Conservation (phyloP, 2,797 vertebrate genomes). For the Falco naumanni region DNA sequence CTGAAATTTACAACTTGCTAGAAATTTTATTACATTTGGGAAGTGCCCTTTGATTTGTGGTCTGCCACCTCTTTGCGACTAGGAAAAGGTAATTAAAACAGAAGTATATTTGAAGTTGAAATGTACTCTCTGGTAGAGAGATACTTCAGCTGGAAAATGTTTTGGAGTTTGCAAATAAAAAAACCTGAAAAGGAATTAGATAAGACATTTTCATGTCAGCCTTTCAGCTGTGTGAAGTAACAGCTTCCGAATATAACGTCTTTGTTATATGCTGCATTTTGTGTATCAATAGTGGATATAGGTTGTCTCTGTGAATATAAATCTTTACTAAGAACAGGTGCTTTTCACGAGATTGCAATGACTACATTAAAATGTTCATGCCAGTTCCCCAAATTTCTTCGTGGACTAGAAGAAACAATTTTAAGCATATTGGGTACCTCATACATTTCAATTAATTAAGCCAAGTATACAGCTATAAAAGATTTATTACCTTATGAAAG, state of each 20-base stretch:
- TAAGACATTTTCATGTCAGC: background rate
- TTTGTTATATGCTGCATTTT: background rate
- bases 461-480: background rate
- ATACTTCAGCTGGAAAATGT: background rate
- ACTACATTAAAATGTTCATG: background rate
- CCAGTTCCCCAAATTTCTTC: background rate
- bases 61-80: background rate
- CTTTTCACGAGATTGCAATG: background rate
- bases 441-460: background rate
- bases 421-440: background rate
- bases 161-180: background rate
- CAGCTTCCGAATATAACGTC: accelerated
- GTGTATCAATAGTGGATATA: background rate
- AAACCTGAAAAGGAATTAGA: background rate
- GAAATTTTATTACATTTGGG: background rate
- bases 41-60: background rate
- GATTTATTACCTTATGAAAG: background rate
- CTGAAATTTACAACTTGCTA: background rate
- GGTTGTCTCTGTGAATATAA: background rate
- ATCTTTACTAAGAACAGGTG: background rate
- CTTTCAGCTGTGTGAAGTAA: background rate
- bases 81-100: background rate
- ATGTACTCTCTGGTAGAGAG: background rate
- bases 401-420: background rate
- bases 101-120: background rate